Evolutionary conservation across 64 coral and sea anemone genomes (phyloP), one percentile per base, ranked within the genome.

Genomic region (Montipora capricornis): DNA sequence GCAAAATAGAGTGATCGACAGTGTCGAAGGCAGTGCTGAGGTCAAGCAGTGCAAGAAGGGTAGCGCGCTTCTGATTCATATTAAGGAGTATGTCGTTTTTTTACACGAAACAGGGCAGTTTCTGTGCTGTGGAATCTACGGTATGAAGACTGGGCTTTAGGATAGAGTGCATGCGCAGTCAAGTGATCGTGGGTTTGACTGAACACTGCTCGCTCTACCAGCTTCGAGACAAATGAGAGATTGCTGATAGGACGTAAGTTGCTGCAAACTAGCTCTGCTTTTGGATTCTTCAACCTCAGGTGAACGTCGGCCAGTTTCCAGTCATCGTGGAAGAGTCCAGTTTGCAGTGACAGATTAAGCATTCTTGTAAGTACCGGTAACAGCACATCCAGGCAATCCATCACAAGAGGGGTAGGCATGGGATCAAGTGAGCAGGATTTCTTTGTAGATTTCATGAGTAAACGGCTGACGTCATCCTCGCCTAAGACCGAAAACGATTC

Each of bases 341-440:
- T 10, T 59, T 55, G 5, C 19, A 89, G 68, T 70, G 84, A 93
- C 45, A 53, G 10, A 20, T 88, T 93, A 29, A 93, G 60, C 29
- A 93, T 93, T 8, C 55, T 55, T 19, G 92, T 89, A 58, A 94
- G 82, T 3, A 89, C 64, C 44, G 83, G 85, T 9, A 94, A 45
- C 13, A 94, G 68, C 37, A 70, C 76, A 20, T 94, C 85, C 24
- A 94, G 79, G 55, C 77, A 89, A 4, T 86, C 68, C 4, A 77
- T 48, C 49, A 92, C 90, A 44, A 84, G 22, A 10, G 81, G 68
- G 49, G 81, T 92, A 45, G 90, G 71, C 90, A 84, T 92, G 15
- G 90, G 80, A 37, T 92, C 50, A 17, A 84, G 49, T n/a, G 22
- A 20, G 90, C 90, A 92, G 20, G 90, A 84, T 68, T 92, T 92